Evolutionary conservation across 2,113 vertebrate genomes (phyloP), one percentile per base, ranked within the genome.

Genomic region (Anhinga rufa): DNA sequence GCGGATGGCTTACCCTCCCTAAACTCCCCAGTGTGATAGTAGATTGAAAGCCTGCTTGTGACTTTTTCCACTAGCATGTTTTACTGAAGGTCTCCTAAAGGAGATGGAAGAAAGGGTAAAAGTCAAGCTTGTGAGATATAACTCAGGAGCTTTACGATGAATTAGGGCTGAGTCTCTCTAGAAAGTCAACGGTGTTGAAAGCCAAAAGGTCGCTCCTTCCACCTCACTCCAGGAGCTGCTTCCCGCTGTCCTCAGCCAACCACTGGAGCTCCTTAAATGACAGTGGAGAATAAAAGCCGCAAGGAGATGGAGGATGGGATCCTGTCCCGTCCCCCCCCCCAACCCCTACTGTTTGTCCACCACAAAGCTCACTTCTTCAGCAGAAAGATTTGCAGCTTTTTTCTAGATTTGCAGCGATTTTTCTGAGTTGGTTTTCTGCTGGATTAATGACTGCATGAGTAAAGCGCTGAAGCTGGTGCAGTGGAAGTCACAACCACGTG

Each of bases 1-100:
- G 1, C 16, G 29, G n/a, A 29, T 16, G 25, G 17, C 46, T 79
- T n/a, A n/a, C 8, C 29, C 25, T 60, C 44, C 32, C 22, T 31
- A 18, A 21, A 61, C 2, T 38, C 17, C 16, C 40, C 12, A 19
- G 14, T 9, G 21, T 17, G 52, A 36, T 0, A 19, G 31, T 0
- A 4, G 40, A 18, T 5, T 21, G 52, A 62, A 88, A 89, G 52
- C 9, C 17, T 51, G 24, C 72, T 65, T 31, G 9, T 25, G 21
- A 28, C 42, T 80, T 68, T 51, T 38, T 79, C 25, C 12, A 21
- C 22, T 21, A 52, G 36, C 36, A 9, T 31, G 9, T 62, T 90
- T 79, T 42, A 76, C 66, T n/a, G 29, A 60, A 55, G 6, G 32
- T 25, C 21, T 76, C 32, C 17, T 83, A 34, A 36, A 81, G 34